These are phyloP conservation scores for Thamnaconus septentrionalis DNA, from an alignment of 2,113 vertebrate genomes.

Conservation along the genomic window DNA sequence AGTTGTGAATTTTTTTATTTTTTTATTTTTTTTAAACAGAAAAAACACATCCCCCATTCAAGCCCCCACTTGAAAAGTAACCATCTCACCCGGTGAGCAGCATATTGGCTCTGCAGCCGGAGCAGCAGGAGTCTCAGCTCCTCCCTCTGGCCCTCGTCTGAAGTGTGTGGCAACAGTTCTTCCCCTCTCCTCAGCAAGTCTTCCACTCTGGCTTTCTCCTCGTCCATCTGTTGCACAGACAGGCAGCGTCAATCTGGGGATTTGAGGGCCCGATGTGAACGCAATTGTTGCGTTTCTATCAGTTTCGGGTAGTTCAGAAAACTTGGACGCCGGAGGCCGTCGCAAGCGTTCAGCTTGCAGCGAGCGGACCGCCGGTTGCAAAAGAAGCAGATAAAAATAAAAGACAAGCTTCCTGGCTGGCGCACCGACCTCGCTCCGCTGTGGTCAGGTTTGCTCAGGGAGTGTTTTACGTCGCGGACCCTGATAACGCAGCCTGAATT, in stretches of 20 bases:
- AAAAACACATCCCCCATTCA: neutral
- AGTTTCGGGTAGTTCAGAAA: neutral
- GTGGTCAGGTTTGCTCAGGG: conserved; percentile 33
- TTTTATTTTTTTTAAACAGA: neutral
- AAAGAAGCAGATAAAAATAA: neutral
- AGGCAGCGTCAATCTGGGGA: neutral
- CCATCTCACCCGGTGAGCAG: conserved; percentile 72
- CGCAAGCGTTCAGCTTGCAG: too few relatives aligned
- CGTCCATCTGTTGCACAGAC: conserved; percentile 79
- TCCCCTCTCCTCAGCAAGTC: conserved; percentile 87
- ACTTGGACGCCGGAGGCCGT: neutral
- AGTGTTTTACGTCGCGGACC: conserved; percentile 47
- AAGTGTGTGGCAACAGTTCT: conserved; percentile 80
- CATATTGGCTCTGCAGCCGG: conserved; percentile 86
- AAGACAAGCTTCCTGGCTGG: conserved; percentile 19
- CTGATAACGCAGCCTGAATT: conserved; percentile 52
- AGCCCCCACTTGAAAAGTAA: neutral
- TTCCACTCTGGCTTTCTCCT: conserved; percentile 86
- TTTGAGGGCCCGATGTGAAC: neutral
- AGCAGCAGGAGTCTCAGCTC: conserved; percentile 82
- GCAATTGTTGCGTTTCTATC: neutral
- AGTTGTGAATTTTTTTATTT: neutral
- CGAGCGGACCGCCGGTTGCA: neutral
- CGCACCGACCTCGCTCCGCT: conserved; percentile 46
- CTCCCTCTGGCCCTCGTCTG: conserved; percentile 82